phyloP scores from a whole-genome alignment of 2,113 vertebrate genomes.

The Leucoraja erinaceus region DNA sequence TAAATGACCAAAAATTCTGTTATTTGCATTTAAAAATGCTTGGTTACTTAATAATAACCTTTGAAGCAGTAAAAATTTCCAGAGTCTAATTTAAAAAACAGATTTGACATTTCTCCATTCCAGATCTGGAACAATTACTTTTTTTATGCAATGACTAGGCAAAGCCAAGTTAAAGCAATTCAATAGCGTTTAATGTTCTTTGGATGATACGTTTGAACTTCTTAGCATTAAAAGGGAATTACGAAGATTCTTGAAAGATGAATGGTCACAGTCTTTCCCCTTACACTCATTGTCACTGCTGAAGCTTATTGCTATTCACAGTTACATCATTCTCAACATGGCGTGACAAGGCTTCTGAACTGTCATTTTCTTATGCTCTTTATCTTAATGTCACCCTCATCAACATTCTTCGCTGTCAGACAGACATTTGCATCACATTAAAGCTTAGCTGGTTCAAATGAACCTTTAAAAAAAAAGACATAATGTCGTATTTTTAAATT shows the following conservation, averaged over 20 bases:
- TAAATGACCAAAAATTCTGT: background rate
- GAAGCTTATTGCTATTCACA: background rate
- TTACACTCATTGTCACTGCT: conserved; percentile 12
- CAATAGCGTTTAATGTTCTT: conserved; percentile 15
- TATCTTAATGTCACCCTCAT: conserved; percentile 31
- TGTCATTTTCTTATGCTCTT: background rate
- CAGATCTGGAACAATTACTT: background rate
- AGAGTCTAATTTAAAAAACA: background rate
- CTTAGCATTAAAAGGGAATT: conserved; percentile 8
- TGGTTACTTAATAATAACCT: conserved; percentile 22
- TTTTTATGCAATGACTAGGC: conserved; percentile 1
- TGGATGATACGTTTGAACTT: conserved; percentile 27
- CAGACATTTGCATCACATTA: conserved; percentile 3
- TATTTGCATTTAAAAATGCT: background rate
- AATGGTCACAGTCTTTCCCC: background rate
- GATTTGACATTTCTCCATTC: background rate
- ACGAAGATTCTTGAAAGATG: background rate
- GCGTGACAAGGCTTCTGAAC: conserved; percentile 30
- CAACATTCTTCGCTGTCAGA: background rate
- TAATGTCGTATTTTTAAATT: background rate
- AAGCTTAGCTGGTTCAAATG: background rate
- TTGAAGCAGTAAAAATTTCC: background rate
- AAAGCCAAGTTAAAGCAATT: background rate
- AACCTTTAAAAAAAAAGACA: background rate
- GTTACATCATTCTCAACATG: conserved; percentile 30